Evolutionary conservation across 2,797 vertebrate genomes (phyloP).

Genomic region (Thripadectes ignobilis): DNA sequence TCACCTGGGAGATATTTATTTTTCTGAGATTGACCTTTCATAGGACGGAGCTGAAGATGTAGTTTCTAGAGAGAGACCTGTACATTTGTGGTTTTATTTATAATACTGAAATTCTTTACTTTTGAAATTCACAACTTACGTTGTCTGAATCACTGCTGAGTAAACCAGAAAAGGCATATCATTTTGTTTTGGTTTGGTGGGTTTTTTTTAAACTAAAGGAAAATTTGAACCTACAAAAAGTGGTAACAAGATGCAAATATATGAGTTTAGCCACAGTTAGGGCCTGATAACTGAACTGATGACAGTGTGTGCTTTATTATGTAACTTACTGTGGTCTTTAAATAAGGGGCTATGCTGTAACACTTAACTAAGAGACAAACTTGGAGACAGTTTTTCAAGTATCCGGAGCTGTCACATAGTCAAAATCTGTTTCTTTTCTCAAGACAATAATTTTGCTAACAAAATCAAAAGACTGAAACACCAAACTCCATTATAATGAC

Average conservation of each 20-base stretch:
- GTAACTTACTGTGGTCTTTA: neutral
- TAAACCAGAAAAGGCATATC: neutral
- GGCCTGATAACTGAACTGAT: neutral
- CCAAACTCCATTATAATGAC: slow-evolving; percentile 29
- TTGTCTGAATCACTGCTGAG: neutral
- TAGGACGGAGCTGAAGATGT: neutral
- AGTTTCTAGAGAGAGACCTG: neutral
- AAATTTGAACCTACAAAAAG: neutral
- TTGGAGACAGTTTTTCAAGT: slow-evolving; percentile 19
- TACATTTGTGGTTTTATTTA: neutral
- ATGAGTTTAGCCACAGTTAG: neutral
- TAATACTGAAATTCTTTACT: neutral
- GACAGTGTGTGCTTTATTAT: neutral
- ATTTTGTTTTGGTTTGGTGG: too few species aligned
- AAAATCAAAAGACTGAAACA: slow-evolving; percentile 25
- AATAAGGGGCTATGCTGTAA: neutral
- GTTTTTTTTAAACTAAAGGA: neutral
- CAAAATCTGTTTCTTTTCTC: slow-evolving; percentile 34
- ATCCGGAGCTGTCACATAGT: neutral
- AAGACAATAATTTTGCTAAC: neutral
- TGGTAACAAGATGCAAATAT: neutral
- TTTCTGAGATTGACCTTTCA: neutral
- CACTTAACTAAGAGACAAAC: neutral
- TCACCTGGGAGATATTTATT: neutral
- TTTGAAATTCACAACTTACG: neutral